These are phyloP conservation scores for Petrocephalus schoutedeni DNA, from an alignment of 2,797 vertebrate species.

Conservation along the genomic window DNA sequence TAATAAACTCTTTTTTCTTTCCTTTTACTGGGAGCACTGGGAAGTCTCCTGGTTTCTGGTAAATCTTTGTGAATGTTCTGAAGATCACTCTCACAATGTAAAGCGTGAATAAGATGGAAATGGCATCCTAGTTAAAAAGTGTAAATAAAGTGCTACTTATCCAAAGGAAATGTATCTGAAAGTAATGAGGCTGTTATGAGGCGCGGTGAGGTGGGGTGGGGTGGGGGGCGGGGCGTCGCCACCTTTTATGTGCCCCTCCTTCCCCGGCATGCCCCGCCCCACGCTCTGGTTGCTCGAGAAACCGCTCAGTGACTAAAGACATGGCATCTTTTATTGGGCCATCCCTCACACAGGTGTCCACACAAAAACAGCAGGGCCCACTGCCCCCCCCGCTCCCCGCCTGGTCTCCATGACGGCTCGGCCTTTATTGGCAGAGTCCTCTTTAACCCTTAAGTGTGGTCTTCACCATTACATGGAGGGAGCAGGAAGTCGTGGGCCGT, in stretches of 20 bases:
- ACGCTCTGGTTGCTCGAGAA: background rate
- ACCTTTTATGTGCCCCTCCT: background rate
- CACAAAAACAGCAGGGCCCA: background rate
- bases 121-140: background rate
- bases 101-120: background rate
- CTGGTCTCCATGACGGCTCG: background rate
- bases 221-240: background rate
- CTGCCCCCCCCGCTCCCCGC: background rate
- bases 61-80: slow-evolving; percentile 6
- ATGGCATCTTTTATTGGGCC: slow-evolving; percentile 17
- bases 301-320: slow-evolving; percentile 12
- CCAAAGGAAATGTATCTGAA: background rate
- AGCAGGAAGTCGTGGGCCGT: background rate
- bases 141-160: background rate
- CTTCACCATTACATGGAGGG: background rate
- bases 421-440: background rate
- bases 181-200: background rate
- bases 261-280: background rate
- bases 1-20: background rate
- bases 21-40: slow-evolving; percentile 5
- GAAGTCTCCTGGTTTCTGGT: background rate
- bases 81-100: background rate
- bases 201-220: background rate
- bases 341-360: slow-evolving; percentile 9
- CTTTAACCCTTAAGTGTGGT: background rate